Percentiles rank a stretch among this genome's conserved stretches.
phyloP scores from a whole-genome alignment of 2,113 vertebrate species.

The Xenopus tropicalis region DNA sequence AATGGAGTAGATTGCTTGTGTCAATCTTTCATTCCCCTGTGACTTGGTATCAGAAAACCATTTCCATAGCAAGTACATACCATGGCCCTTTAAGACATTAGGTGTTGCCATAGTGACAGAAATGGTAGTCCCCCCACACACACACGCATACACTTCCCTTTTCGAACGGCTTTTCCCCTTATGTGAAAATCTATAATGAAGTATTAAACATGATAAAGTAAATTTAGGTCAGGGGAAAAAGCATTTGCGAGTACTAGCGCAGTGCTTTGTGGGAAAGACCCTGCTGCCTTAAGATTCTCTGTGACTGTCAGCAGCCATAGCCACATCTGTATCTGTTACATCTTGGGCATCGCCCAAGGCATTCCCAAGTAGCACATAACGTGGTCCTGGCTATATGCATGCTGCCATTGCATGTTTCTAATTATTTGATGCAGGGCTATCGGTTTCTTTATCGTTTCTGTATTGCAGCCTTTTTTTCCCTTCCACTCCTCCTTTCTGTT shows the following conservation, averaged over 20 bases:
- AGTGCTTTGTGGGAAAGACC: constrained; percentile 67
- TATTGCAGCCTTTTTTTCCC: neutral
- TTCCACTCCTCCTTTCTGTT: constrained; percentile 20
- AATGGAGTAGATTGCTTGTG: constrained; percentile 27
- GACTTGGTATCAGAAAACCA: constrained; percentile 55
- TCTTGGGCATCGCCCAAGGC: constrained; percentile 63
- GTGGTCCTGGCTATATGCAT: neutral
- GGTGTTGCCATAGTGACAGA: constrained; percentile 58
- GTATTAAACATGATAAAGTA: constrained; percentile 56
- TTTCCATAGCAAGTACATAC: constrained; percentile 44
- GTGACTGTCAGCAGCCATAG: constrained; percentile 72
- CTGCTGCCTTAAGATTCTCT: constrained; percentile 65
- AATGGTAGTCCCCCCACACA: constrained; percentile 50
- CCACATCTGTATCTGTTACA: constrained; percentile 63
- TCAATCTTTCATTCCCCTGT: constrained; percentile 50
- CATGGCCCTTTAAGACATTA: constrained; percentile 34
- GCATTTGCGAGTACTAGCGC: constrained; percentile 62
- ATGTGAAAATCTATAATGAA: constrained; percentile 40
- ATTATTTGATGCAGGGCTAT: neutral
- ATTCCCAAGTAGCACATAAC: constrained; percentile 47
- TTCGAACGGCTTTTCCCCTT: constrained; percentile 42
- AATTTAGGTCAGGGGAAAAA: constrained; percentile 69
- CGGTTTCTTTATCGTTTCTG: neutral
- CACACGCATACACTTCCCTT: constrained; percentile 43
- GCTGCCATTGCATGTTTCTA: neutral